A percentile compares a stretch with the other conserved stretches of the same genome.
Evolutionary conservation across 2,888 invertebrate species (phyloP).

Genomic region (Amphiduros pacificus): DNA sequence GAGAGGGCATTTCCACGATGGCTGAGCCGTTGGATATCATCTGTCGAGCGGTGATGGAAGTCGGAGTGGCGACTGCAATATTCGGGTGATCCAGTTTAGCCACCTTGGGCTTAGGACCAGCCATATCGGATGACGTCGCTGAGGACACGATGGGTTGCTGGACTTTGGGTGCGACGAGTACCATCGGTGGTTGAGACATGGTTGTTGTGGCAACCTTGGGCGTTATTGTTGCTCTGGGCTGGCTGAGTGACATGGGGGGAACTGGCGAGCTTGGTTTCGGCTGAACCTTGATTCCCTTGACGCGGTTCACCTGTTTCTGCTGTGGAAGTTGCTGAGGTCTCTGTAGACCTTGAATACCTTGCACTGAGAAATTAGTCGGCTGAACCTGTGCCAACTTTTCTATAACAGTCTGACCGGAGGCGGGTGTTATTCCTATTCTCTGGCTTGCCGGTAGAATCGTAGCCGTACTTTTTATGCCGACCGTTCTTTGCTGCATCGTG

Average conservation of each 20-base stretch:
- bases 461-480: background rate
- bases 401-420: background rate
- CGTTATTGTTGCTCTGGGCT: background rate
- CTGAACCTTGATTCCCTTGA: conserved; percentile 25
- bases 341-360: background rate
- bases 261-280: conserved; percentile 31
- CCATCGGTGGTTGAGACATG: conserved; percentile 1
- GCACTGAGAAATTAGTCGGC: conserved; percentile 8
- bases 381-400: conserved; percentile 16
- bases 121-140: no score
- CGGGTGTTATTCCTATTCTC: conserved; percentile 1
- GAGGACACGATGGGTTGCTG: no score
- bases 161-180: conserved; percentile 13
- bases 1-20: background rate
- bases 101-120: background rate
- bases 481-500: background rate
- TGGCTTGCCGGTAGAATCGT: background rate
- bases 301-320: conserved; percentile 24
- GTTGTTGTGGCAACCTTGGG: background rate
- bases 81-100: background rate
- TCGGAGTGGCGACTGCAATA: background rate
- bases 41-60: background rate
- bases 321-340: background rate
- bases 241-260: conserved; percentile 14
- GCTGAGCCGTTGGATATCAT: background rate